These are phyloP conservation scores for Phodopus roborovskii DNA, from an alignment of 2,113 vertebrate genomes.

Conservation along the genomic window DNA sequence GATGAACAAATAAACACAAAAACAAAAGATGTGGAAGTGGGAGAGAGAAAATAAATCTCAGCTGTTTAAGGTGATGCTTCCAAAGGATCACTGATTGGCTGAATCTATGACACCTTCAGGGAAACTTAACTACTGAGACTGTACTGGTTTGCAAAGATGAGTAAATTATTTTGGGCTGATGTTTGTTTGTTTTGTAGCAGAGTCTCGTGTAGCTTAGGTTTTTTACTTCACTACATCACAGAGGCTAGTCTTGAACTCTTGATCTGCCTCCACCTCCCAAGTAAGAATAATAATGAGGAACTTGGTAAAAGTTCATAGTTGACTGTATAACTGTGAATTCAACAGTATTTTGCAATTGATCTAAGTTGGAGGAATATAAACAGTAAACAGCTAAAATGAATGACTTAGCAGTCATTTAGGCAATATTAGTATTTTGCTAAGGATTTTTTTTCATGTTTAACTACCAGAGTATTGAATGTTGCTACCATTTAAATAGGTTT, in stretches of 20 bases:
- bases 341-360: constrained; percentile 11
- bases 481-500: constrained; percentile 1
- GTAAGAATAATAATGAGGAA: background rate
- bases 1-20: constrained; percentile 42
- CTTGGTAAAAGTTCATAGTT: constrained; percentile 4
- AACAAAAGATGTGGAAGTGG: constrained; percentile 74
- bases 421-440: background rate
- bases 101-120: background rate
- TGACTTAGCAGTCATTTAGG: background rate
- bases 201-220: background rate
- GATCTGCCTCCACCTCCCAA: background rate
- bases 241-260: background rate
- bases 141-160: constrained; percentile 46
- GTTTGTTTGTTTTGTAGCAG: constrained; percentile 10
- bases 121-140: background rate
- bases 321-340: background rate
- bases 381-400: background rate
- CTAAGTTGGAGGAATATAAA: background rate
- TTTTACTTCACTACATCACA: background rate
- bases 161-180: constrained; percentile 25
- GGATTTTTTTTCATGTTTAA: background rate
- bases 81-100: background rate
- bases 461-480: background rate
- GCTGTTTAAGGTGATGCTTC: constrained; percentile 30
- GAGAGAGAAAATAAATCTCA: constrained; percentile 50